Evolutionary conservation across 2,113 vertebrate genomes (phyloP), one percentile per base, ranked within the genome.

Genomic region (Platichthys stellatus): DNA sequence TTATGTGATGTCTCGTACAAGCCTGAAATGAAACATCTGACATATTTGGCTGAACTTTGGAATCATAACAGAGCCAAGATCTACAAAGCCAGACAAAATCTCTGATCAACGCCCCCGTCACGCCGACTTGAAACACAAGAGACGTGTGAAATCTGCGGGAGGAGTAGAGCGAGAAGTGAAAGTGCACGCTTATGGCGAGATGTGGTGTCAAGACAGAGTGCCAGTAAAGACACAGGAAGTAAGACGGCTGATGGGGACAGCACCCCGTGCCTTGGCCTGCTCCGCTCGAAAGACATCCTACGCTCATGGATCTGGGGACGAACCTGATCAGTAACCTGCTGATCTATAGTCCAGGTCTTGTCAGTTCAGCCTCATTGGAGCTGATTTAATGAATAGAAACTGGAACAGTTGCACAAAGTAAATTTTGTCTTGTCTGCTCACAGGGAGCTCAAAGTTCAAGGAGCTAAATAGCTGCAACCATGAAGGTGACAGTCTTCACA

Each of bases 141-240:
- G 40, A 47, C 31, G 61, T 71, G 69, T 78, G 75, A 64, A 80
- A 67, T 53, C 64, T 78, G 24, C 66, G 53, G 53, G 56, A 77
- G 56, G 17, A 12, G 26, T 17, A 65, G 78, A 87, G 67, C 24
- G 75, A 88, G 90, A 92, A 91, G 84, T 88, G 88, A 93, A 93
- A 92, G 85, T 60, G 72, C 59, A 60, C 26, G 54, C 51, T 56
- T 21, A 79, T 43, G 66, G 81, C 31, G 31, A 31, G 31, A 31
- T 31, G 31, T 31, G 31, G 31, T 31, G 31, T 31, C 31, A 31
- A 31, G 31, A 31, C 85, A 76, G 63, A 5, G 11, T 86, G 82
- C 80, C 80, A 72, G 82, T 80, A 86, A 90, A 82, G 69, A 62
- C 64, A 78, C 21, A 76, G 84, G 89, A 92, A 88, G 86, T 88